Evolutionary conservation across 2,888 invertebrate species (phyloP), one percentile per base, ranked within the genome.

Genomic region (Drosophila leonis): DNA sequence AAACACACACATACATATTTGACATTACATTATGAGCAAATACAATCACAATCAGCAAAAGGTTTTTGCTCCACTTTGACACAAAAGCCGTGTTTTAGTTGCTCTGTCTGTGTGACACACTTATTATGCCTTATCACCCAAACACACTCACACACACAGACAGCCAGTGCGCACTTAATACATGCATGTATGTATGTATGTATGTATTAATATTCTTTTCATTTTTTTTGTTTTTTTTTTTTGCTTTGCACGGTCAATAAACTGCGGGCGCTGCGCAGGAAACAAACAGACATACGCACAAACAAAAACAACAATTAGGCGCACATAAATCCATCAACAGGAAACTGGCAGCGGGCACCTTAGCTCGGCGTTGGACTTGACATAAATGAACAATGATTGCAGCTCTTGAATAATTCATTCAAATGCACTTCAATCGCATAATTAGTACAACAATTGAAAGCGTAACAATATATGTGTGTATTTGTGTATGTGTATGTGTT

Each of bases 61-160:
- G 69, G 67, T 65, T 83, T 76, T 75, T 83, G 83, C 81, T 85
- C 83, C 72, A 85, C 66, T 83, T 83, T 74, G 72, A 65, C 74
- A 78, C 71, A 88, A 85, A 80, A 83, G 83, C 77, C 66, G 65
- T 76, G 67, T 49, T 46, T 42, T 56, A 60, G 59, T 49, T 73
- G 39, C 63, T 72, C 69, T 76, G 52, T 74, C 65, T 72, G 66
- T 75, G 83, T 81, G 80, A 81, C 80, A 81, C 75, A 81, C 69
- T 82, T 82, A 75, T 69, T 71, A 65, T 76, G 71, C 51, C 74
- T 80, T 80, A 81, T 82, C 80, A 63, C 54, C 70, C 35, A 65
- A 55, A 61, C 49, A 65, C 52, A 61, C 29, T 44, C 41, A 55
- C 37, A 55, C 46, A 18, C 31, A 39, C 41, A 37, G 15, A 35